These are phyloP conservation scores for Gadopsis marmoratus DNA, from an alignment of 2,797 vertebrate species.

Conservation along the genomic window DNA sequence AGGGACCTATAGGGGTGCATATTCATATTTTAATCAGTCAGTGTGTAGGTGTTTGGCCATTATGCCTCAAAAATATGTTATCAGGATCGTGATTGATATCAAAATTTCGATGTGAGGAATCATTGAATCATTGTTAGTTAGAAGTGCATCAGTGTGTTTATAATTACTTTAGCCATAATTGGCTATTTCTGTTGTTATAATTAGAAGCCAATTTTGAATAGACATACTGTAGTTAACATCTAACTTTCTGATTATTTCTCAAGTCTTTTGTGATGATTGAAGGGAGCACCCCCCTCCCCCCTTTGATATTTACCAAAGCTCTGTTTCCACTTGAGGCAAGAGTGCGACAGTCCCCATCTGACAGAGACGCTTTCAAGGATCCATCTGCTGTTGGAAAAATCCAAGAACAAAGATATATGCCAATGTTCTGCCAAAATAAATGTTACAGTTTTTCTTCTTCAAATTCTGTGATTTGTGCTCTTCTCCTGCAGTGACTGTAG, in stretches of 20 bases:
- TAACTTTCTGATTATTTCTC: background rate
- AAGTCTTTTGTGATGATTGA: background rate
- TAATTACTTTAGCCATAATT: background rate
- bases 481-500: slow-evolving; percentile 12
- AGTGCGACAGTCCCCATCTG: slow-evolving; percentile 10
- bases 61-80: background rate
- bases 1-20: background rate
- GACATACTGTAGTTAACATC: slow-evolving; percentile 6
- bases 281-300: background rate
- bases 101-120: background rate
- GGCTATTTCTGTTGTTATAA: slow-evolving; percentile 4
- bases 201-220: background rate
- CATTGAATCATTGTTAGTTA: slow-evolving; percentile 14
- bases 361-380: slow-evolving; percentile 20
- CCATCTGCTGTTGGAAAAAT: slow-evolving; percentile 30
- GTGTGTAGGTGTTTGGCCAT: background rate
- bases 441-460: background rate
- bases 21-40: background rate
- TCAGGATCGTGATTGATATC: background rate
- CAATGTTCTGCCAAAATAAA: slow-evolving; percentile 23
- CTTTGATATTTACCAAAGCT: slow-evolving; percentile 15
- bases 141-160: slow-evolving; percentile 4
- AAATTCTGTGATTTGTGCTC: background rate
- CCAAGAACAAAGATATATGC: slow-evolving; percentile 22
- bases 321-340: slow-evolving; percentile 25